These are phyloP conservation scores for Platorchestia sp. DNA, from an alignment of 1,140 invertebrate species.

Conservation along the genomic window DNA sequence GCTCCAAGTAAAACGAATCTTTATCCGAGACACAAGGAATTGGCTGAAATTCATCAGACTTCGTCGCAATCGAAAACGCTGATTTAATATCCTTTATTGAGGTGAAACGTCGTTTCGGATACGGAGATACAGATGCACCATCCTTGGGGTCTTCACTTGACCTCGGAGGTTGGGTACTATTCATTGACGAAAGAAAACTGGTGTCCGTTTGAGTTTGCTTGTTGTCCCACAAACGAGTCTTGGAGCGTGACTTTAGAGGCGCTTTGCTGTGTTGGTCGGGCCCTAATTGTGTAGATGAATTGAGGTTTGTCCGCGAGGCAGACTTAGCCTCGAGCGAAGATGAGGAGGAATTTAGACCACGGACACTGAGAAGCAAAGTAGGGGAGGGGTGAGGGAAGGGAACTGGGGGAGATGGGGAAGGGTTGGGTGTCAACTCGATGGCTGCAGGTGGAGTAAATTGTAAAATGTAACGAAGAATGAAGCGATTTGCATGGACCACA, in stretches of 20 bases:
- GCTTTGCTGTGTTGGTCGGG: background rate
- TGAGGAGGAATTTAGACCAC: background rate
- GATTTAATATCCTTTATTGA: constrained; percentile 37
- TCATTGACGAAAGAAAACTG: background rate
- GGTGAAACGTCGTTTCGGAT: background rate
- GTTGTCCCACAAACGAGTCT: background rate
- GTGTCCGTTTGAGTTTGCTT: constrained; percentile 37
- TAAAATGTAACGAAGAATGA: background rate
- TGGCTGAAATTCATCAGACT: background rate
- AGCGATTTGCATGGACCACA: background rate
- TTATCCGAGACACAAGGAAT: background rate
- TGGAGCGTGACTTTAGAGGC: background rate
- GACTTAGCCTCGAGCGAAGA: background rate
- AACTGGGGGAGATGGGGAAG: constrained; percentile 4
- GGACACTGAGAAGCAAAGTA: background rate
- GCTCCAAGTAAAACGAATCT: constrained; percentile 3
- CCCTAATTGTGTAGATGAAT: background rate
- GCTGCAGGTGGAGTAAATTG: background rate
- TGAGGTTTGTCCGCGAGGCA: background rate
- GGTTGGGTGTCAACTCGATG: constrained; percentile 34
- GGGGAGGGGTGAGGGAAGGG: background rate
- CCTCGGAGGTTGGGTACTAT: background rate
- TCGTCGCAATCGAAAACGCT: background rate
- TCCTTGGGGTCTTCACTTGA: background rate
- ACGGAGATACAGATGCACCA: background rate